A percentile compares a stretch with the other conserved stretches of the same genome.
Conservation (phyloP, 2,888 invertebrate species). For the Pachymerium ferrugineum region DNA sequence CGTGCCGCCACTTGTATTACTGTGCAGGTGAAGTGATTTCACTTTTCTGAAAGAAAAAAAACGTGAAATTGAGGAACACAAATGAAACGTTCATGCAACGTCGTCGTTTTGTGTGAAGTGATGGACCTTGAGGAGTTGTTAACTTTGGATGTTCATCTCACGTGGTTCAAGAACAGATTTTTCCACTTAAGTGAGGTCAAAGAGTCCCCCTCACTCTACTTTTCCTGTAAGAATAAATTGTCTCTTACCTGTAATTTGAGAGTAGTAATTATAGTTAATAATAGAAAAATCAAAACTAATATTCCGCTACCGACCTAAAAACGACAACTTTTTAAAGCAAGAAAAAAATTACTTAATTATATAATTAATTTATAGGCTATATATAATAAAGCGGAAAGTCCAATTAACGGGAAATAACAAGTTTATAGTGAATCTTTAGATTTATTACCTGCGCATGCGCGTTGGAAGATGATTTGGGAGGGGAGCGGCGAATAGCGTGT, state of each 20-base stretch:
- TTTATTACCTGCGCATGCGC: constrained; percentile 11
- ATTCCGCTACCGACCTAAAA: background rate
- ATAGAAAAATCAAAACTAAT: background rate
- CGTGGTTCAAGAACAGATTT: constrained; percentile 16
- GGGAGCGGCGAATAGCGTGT: constrained; percentile 25
- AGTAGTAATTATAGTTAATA: background rate
- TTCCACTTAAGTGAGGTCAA: constrained; percentile 24
- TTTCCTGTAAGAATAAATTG: constrained; percentile 8
- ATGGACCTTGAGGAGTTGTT: constrained; percentile 16
- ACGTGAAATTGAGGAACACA: constrained; percentile 16
- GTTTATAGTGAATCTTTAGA: background rate
- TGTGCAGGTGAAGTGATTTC: background rate
- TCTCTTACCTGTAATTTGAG: background rate
- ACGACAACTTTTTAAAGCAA: background rate
- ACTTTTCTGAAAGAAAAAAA: too few species aligned
- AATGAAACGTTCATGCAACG: too few species aligned
- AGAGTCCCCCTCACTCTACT: constrained; percentile 14
- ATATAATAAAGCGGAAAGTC: constrained; percentile 27
- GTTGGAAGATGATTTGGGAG: constrained; percentile 4
- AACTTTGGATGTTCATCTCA: constrained; percentile 19
- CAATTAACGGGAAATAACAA: constrained; percentile 25
- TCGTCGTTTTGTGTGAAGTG: constrained; percentile 19
- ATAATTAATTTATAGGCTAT: constrained; percentile 3
- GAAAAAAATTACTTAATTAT: background rate
- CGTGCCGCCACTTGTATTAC: constrained; percentile 8